A percentile compares a stretch with the other conserved stretches of the same genome.
Evolutionary conservation across 1,140 invertebrate genomes (phyloP).

Genomic region (Dryas iulia): DNA sequence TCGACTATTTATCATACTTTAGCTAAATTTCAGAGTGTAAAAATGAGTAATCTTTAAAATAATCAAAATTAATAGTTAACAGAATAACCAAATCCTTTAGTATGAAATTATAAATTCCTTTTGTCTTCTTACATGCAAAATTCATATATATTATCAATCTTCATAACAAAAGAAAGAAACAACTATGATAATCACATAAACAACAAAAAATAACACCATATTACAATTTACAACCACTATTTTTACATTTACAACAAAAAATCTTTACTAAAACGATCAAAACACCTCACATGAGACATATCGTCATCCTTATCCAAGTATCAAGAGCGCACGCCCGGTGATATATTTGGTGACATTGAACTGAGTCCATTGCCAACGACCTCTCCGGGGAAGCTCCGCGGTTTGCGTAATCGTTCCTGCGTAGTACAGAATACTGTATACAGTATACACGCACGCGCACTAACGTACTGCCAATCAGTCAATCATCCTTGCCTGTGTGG

Average conservation of each 20-base stretch:
- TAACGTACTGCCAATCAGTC: slow-evolving; percentile 24
- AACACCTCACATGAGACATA: background rate
- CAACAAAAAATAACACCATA: background rate
- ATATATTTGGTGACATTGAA: slow-evolving; percentile 81
- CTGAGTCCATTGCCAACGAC: slow-evolving; percentile 79
- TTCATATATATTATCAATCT: no score
- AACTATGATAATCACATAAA: background rate
- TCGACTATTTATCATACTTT: background rate
- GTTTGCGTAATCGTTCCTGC: slow-evolving; percentile 77
- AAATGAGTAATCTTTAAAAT: background rate
- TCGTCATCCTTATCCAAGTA: slow-evolving; percentile 41
- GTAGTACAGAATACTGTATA: slow-evolving; percentile 52
- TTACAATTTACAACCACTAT: background rate
- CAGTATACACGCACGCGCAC: slow-evolving; percentile 35
- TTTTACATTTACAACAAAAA: background rate
- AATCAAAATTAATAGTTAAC: no score
- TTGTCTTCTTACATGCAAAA: no score
- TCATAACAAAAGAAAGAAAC: background rate
- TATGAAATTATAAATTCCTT: no score
- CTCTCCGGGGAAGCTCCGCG: slow-evolving; percentile 71
- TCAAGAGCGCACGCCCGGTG: slow-evolving; percentile 55
- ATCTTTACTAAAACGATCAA: background rate
- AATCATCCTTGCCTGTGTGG: slow-evolving; percentile 24
- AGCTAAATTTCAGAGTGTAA: background rate
- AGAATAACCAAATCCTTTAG: no score